Evolutionary conservation across 2,113 vertebrate genomes (phyloP).

Genomic region (Indicator indicator): DNA sequence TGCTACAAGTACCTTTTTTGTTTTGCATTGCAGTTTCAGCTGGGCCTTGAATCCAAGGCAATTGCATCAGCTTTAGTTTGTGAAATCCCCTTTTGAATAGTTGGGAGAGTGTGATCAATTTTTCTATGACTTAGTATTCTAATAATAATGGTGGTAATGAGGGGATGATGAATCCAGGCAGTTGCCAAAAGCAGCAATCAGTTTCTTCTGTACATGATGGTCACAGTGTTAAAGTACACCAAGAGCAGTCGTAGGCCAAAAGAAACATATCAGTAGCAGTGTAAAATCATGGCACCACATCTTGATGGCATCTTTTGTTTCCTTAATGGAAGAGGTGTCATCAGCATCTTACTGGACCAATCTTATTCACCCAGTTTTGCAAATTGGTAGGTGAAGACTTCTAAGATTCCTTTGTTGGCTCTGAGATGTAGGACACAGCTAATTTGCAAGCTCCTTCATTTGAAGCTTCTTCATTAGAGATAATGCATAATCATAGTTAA

Average conservation of each 20-base stretch:
- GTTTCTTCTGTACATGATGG: neutral
- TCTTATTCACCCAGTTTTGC: neutral
- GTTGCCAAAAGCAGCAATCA: neutral
- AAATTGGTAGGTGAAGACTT: neutral
- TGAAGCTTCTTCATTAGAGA: conserved; percentile 47
- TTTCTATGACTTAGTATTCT: neutral
- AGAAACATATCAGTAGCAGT: neutral
- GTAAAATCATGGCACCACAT: neutral
- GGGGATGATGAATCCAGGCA: neutral
- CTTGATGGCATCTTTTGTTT: neutral
- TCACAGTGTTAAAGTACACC: neutral
- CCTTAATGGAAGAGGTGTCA: neutral
- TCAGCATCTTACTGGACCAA: neutral
- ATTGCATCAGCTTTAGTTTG: neutral
- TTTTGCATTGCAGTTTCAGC: neutral
- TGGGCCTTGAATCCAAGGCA: neutral
- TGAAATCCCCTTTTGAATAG: neutral
- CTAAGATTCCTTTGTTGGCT: conserved; percentile 11
- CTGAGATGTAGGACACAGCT: conserved; percentile 16
- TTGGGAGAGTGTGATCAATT: neutral
- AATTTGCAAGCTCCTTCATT: conserved; percentile 39
- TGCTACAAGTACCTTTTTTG: neutral
- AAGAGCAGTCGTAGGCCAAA: neutral
- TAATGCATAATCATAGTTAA: conserved; percentile 45
- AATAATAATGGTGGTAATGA: neutral